phyloP scores from a whole-genome alignment of 2,888 invertebrate species.

The Hypsopygia costalis region DNA sequence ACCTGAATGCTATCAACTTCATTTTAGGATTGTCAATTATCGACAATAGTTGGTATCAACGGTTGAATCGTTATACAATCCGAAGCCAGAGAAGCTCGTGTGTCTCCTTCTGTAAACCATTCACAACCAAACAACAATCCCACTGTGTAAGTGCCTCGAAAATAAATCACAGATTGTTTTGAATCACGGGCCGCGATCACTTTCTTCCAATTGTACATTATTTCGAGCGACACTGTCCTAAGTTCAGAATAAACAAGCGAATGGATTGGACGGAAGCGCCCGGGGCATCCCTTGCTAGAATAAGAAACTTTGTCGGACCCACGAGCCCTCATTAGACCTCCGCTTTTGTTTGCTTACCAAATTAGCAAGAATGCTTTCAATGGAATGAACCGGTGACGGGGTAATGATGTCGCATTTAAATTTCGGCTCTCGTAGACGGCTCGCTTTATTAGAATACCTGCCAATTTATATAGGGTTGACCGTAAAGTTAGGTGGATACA shows the following conservation, averaged over 20 bases:
- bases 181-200: not conserved
- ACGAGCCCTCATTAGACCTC: constrained; percentile 72
- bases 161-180: too few relatives aligned
- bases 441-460: not conserved
- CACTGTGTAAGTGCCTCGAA: too few relatives aligned
- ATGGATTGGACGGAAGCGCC: constrained; percentile 73
- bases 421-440: not conserved
- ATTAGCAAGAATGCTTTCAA: constrained; percentile 70
- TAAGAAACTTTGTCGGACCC: constrained; percentile 72
- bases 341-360: constrained; percentile 73
- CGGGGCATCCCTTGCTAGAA: constrained; percentile 53
- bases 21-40: too few relatives aligned
- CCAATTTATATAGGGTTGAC: not conserved
- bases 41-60: too few relatives aligned
- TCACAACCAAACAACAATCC: too few relatives aligned
- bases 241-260: constrained; percentile 74
- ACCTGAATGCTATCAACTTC: too few relatives aligned
- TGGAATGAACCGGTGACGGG: constrained; percentile 44
- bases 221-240: constrained; percentile 42
- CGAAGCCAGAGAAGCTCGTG: too few relatives aligned
- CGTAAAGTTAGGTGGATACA: not conserved
- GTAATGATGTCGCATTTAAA: constrained; percentile 48
- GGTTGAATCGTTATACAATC: too few relatives aligned
- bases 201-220: constrained; percentile 31
- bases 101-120: too few relatives aligned